A percentile compares a stretch with the other conserved stretches of the same genome.
Evolutionary conservation across 2,888 invertebrate species (phyloP).

Genomic region (Julus scandinavius): DNA sequence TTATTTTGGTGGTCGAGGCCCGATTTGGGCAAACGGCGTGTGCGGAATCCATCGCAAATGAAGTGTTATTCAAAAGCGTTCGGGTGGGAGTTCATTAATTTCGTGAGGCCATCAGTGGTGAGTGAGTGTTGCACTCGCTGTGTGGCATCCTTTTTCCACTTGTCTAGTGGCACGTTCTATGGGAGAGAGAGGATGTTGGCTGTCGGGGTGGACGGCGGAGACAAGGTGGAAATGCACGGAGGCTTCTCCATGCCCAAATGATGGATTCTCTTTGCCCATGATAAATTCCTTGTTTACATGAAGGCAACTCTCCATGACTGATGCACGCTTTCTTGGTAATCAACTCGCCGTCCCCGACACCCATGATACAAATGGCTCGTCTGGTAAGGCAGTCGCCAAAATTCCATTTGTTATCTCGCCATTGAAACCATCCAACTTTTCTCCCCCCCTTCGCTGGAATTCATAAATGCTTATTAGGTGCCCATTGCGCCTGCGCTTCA

Average conservation of each 20-base stretch:
- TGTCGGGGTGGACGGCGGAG: slow-evolving; percentile 9
- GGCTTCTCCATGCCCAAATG: slow-evolving; percentile 1
- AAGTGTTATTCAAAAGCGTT: slow-evolving; percentile 10
- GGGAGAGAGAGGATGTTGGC: background rate
- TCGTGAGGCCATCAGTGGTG: slow-evolving; percentile 29
- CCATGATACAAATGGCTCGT: slow-evolving; percentile 51
- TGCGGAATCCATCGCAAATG: background rate
- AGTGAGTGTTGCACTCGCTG: slow-evolving; percentile 20
- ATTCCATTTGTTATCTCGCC: slow-evolving; percentile 52
- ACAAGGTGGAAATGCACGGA: slow-evolving; percentile 31
- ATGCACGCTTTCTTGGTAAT: slow-evolving; percentile 51
- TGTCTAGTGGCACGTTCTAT: background rate
- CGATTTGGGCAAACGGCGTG: background rate
- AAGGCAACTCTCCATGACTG: slow-evolving; percentile 54
- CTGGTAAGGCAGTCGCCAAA: slow-evolving; percentile 51
- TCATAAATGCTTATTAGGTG: slow-evolving; percentile 24
- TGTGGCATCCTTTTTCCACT: slow-evolving; percentile 27
- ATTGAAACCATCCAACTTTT: background rate
- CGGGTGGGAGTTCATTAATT: background rate
- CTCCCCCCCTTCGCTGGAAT: background rate
- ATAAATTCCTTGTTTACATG: slow-evolving; percentile 54
- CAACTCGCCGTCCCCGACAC: slow-evolving; percentile 50
- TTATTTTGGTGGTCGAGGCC: background rate
- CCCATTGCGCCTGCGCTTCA: background rate
- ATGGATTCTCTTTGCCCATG: slow-evolving; percentile 53